Percentiles rank a stretch among this genome's conserved stretches.
phyloP scores from a whole-genome alignment of 1,140 invertebrate genomes.

The Pseudachorutes palmiensis region DNA sequence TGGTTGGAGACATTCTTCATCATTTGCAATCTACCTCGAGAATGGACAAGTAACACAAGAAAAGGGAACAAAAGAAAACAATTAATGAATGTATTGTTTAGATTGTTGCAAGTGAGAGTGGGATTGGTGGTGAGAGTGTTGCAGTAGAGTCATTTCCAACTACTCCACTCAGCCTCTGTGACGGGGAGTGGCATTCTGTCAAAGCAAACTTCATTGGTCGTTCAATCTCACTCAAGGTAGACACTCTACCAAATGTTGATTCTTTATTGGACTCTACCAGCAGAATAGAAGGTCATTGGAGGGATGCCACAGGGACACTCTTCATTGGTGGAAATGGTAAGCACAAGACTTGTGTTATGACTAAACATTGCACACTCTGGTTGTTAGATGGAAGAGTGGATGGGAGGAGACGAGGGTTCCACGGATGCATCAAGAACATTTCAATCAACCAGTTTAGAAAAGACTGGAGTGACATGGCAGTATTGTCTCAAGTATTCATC shows the following conservation, averaged over 20 bases:
- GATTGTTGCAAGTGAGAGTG: conserved; percentile 30
- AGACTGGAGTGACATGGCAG: conserved; percentile 75
- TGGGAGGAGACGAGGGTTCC: conserved; percentile 67
- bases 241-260: conserved; percentile 17
- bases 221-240: conserved; percentile 32
- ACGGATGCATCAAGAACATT: conserved; percentile 81
- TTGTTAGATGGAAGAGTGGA: conserved; percentile 52
- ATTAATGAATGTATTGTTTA: conserved; percentile 19
- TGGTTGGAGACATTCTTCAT: conserved; percentile 53
- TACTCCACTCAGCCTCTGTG: conserved; percentile 51
- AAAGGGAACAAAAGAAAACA: conserved; percentile 34
- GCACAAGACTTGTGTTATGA: neutral
- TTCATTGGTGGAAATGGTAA: conserved; percentile 60
- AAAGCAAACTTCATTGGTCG: conserved; percentile 60
- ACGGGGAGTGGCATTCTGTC: conserved; percentile 79
- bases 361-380: too few relatives aligned
- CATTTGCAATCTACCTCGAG: conserved; percentile 66
- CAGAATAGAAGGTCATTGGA: conserved; percentile 9
- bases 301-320: conserved; percentile 48
- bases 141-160: conserved; percentile 21
- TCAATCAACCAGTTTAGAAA: conserved; percentile 55
- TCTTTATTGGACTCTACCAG: conserved; percentile 18
- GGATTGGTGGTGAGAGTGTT: conserved; percentile 16
- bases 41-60: conserved; percentile 57
- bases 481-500: neutral